phyloP scores from a whole-genome alignment of 2,113 vertebrate species.

The Pelvicachromis taeniatus region DNA sequence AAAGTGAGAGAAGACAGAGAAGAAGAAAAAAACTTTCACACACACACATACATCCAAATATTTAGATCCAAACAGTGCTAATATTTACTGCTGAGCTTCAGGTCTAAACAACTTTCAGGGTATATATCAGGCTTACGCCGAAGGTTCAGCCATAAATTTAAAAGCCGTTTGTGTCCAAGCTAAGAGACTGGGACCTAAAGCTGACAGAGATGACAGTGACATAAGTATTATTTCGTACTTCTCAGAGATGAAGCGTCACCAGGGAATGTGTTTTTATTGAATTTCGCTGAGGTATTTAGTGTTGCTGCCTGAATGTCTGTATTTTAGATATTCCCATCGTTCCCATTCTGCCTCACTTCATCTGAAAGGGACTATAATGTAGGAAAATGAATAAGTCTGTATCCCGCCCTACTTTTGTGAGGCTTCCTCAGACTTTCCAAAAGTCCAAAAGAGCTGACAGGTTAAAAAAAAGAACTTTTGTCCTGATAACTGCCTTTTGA shows the following conservation, averaged over 20 bases:
- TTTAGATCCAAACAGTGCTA: not conserved
- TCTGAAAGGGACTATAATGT: conserved; percentile 48
- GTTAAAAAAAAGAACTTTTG: conserved; percentile 2
- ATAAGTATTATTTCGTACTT: not conserved
- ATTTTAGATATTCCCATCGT: conserved; percentile 47
- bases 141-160: conserved; percentile 8
- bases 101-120: not conserved
- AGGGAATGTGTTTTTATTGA: conserved; percentile 24
- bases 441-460: not conserved
- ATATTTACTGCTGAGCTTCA: not conserved
- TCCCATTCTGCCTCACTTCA: conserved; percentile 60
- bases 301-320: conserved; percentile 47
- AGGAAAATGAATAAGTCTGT: conserved; percentile 50
- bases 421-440: conserved; percentile 39
- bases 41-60: not conserved
- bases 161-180: not conserved
- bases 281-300: conserved; percentile 6
- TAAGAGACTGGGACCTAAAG: not conserved
- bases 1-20: not conserved
- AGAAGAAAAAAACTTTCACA: not conserved
- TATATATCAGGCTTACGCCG: not conserved
- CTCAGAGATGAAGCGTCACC: conserved; percentile 1
- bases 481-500: conserved; percentile 46
- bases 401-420: conserved; percentile 23
- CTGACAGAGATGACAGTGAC: not conserved